phyloP scores from a whole-genome alignment of 2,113 vertebrate species.

The Nettapus auritus region DNA sequence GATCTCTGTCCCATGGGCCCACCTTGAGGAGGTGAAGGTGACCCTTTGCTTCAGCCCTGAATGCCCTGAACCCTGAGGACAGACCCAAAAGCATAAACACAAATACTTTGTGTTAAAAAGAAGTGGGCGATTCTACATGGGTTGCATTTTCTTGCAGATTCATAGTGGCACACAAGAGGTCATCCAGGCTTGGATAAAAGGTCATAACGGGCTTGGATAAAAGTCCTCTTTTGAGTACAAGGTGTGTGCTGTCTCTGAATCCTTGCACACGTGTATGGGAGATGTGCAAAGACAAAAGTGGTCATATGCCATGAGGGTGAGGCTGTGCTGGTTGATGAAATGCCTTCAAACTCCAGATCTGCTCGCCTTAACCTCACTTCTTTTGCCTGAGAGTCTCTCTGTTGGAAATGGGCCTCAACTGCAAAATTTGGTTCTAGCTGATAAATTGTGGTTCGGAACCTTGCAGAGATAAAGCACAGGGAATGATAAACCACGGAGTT shows the following conservation, averaged over 20 bases:
- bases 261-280: not conserved
- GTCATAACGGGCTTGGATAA: not conserved
- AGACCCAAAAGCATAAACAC: not conserved
- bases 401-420: not conserved
- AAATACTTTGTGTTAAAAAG: not conserved
- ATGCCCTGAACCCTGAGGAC: not conserved
- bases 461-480: not conserved
- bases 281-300: not conserved
- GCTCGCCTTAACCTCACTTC: not conserved
- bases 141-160: not conserved
- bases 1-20: not conserved
- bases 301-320: not conserved
- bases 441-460: not conserved
- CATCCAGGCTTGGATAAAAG: not conserved
- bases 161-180: not conserved
- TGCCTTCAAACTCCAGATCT: not conserved
- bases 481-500: not conserved
- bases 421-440: not conserved
- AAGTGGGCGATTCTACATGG: not conserved
- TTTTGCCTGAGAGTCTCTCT: not conserved
- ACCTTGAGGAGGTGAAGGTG: not conserved
- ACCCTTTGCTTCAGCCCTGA: not conserved
- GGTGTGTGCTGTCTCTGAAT: not conserved
- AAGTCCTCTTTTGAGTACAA: not conserved
- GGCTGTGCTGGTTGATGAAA: not conserved